Base-by-base conservation (phyloP, 2,888 invertebrate species). In the Dynastes tityus region DNA sequence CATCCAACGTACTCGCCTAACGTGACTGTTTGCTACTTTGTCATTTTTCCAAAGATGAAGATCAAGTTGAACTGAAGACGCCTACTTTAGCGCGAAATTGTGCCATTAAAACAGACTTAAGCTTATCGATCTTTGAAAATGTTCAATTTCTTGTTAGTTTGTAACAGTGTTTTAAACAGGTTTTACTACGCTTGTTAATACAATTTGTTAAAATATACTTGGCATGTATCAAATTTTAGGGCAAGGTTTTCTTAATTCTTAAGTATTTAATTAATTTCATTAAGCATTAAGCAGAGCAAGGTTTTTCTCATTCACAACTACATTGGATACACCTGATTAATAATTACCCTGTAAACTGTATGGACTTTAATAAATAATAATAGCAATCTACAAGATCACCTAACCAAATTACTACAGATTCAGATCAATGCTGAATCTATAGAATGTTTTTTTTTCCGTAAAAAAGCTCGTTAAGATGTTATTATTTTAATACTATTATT, bases 341-440 rank as follows among this genome's bases (percentile, higher is more conserved):
- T 37, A 37, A 37, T 37, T 37, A 6, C 53, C 9, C 2, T 53
- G 53, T n/a, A 53, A 55, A 55, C n/a, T 55, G 5, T 2, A 16
- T 6, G 16, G 11, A 45, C 0, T 45, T 45, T 45, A 45, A 40
- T 11, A 45, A 45, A 13, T 29, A 63, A 29, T 63, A 29, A 9
- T 37, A 37, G 32, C 32, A 29, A 32, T 0, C 5, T 37, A 37
- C 13, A 32, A 63, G 32, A 63, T 63, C 4, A 4, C 22, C 55
- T 29, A 29, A 61, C 11, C 29, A 29, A 61, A 61, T 61, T 61
- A 6, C 29, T 9, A 11, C 9, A 11, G 27, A 63, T 32, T 63
- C 11, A 63, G 63, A 63, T 63, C 63, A 63, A 63, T 63, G 63
- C 29, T 63, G 32, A 63, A 63, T 32, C 32, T 13, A 22, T 58